Percentiles rank a stretch among this genome's conserved stretches.
Conservation (phyloP, 1,140 invertebrate species). For the Belonocnema kinseyi region DNA sequence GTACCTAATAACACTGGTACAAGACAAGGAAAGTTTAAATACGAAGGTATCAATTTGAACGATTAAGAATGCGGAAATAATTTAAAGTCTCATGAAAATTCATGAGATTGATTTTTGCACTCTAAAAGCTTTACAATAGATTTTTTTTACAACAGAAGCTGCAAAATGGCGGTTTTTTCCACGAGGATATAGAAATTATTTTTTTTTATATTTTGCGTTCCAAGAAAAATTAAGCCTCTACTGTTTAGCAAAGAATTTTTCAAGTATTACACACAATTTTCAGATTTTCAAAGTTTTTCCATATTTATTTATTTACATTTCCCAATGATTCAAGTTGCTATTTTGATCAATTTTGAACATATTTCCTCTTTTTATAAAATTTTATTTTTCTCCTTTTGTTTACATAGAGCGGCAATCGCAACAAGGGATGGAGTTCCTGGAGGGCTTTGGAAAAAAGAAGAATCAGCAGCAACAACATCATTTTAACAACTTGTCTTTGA, state of each 20-base stretch:
- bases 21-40: too few relatives aligned
- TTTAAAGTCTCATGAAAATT: too few relatives aligned
- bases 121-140: too few relatives aligned
- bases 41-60: too few relatives aligned
- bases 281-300: too few relatives aligned
- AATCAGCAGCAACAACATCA: constrained; percentile 60
- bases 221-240: not conserved
- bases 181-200: not conserved
- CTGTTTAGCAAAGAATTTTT: too few relatives aligned
- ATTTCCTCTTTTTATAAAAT: constrained; percentile 40
- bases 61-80: too few relatives aligned
- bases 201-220: not conserved
- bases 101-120: too few relatives aligned
- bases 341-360: not conserved
- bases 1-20: too few relatives aligned
- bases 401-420: constrained; percentile 67
- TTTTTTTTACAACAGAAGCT: not conserved
- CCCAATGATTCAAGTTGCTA: constrained; percentile 16
- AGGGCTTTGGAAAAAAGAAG: constrained; percentile 74
- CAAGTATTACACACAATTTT: too few relatives aligned
- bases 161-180: not conserved
- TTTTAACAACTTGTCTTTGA: constrained; percentile 63
- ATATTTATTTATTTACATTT: too few relatives aligned
- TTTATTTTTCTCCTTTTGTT: constrained; percentile 56
- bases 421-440: constrained; percentile 75